These are phyloP conservation scores for Anoplius nigerrimus DNA, from an alignment of 2,888 invertebrate species.

Conservation along the genomic window DNA sequence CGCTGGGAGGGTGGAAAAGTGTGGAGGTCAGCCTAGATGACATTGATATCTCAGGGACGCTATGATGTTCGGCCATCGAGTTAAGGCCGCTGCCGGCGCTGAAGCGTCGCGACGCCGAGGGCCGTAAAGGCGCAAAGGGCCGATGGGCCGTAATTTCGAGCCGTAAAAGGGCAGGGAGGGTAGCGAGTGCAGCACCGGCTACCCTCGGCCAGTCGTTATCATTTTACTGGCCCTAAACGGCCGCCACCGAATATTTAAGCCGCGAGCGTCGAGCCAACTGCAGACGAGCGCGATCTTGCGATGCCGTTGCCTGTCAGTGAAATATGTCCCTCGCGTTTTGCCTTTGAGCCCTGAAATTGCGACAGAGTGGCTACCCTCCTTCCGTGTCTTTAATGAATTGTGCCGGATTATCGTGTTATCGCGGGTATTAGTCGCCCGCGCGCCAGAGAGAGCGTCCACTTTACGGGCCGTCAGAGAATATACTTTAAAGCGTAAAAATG, in stretches of 20 bases:
- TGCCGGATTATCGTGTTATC: too few species aligned
- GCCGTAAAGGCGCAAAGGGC: slow-evolving; percentile 55
- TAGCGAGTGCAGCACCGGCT: slow-evolving; percentile 17
- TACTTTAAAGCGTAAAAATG: too few species aligned
- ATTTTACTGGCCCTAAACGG: slow-evolving; percentile 67
- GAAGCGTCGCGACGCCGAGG: slow-evolving; percentile 53
- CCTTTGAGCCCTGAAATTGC: slow-evolving; percentile 6
- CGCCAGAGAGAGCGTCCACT: too few species aligned
- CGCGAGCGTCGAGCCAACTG: neutral
- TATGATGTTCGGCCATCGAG: slow-evolving; percentile 42
- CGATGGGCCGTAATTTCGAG: slow-evolving; percentile 61
- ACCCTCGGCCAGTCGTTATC: slow-evolving; percentile 62
- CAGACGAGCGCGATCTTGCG: neutral
- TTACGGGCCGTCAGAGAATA: too few species aligned
- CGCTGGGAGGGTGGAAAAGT: neutral
- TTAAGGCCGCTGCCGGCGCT: slow-evolving; percentile 24
- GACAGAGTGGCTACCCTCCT: neutral
- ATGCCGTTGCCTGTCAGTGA: neutral
- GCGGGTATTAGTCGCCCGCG: too few species aligned
- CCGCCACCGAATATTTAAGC: slow-evolving; percentile 52
- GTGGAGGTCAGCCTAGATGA: neutral
- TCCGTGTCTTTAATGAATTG: too few species aligned
- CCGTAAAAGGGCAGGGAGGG: slow-evolving; percentile 60
- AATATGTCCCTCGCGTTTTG: neutral
- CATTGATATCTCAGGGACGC: neutral